These are phyloP conservation scores for Phyllopteryx taeniolatus DNA, from an alignment of 2,113 vertebrate genomes.

Conservation along the genomic window DNA sequence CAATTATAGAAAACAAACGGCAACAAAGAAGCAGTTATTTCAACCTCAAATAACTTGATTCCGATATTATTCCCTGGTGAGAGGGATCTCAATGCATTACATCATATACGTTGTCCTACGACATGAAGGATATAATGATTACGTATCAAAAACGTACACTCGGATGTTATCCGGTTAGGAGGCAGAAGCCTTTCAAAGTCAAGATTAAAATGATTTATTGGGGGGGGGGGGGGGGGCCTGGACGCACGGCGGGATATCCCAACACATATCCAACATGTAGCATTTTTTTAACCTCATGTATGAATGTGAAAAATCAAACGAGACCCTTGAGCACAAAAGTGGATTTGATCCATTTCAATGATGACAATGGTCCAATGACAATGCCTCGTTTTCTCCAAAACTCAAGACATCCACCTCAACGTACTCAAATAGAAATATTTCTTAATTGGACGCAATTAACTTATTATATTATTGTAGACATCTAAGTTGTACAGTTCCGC, in stretches of 20 bases:
- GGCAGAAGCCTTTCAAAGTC: constrained; percentile 42
- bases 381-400: too few relatives aligned
- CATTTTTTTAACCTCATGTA: too few relatives aligned
- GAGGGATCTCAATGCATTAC: neutral
- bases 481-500: too few relatives aligned
- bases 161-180: constrained; percentile 49
- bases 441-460: too few relatives aligned
- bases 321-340: too few relatives aligned
- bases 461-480: too few relatives aligned
- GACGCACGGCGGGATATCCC: neutral
- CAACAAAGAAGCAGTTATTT: neutral
- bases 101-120: neutral
- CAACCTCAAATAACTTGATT: neutral
- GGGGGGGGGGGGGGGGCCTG: neutral
- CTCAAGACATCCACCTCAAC: too few relatives aligned
- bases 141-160: neutral
- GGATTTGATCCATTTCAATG: too few relatives aligned
- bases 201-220: neutral
- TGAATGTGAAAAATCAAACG: too few relatives aligned
- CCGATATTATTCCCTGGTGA: neutral
- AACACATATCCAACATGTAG: neutral
- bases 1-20: neutral
- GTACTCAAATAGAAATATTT: too few relatives aligned
- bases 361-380: too few relatives aligned
- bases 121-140: too few relatives aligned